Evolutionary conservation across 64 coral and sea anemone genomes (phyloP), one percentile per base, ranked within the genome.

Genomic region (Montipora foliosa): DNA sequence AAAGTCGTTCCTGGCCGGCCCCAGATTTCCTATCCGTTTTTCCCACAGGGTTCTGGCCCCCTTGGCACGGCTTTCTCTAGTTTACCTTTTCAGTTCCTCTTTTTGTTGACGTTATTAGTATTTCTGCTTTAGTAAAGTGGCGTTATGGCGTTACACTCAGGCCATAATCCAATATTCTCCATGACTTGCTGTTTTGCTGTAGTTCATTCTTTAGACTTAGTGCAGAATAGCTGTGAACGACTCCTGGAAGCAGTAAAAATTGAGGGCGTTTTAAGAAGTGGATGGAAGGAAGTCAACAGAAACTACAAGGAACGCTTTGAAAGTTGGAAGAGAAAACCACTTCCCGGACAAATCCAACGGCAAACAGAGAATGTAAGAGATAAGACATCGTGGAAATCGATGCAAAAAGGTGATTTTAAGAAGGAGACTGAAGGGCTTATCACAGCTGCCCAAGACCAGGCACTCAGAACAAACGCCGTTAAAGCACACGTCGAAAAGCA

Each of bases 401-500:
- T 87, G 84, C 60, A 19, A 50, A 87, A 73, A 71, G 84, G 84
- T 67, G 67, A 87, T 62, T 13, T 88, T 6, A 88, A 88, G 84
- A 88, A 88, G 46, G 84, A 88, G 87, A 89, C 87, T 75, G 87
- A 89, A 75, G 87, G 87, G 24, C 14, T 89, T 67, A 89, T 88
- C 62, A 9, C 2, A 58, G 80, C 80, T n/a, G 80, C 80, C 49
- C 51, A 83, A 59, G 80, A 83, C 21, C 80, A 83, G 62, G 82
- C 82, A 17, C 66, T 86, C 12, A 86, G 82, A 86, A 86, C 82
- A 67, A 86, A 67, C 58, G 1, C 64, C 20, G 69, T 87, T 67
- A 87, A 87, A 87, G 83, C n/a, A 37, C 53, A 88, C 45, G 89
- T 94, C 21, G 87, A 95, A 77, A 82, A 74, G 66, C 52, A 95